phyloP scores from a whole-genome alignment of 2,113 vertebrate genomes.

The Cyrtonyx montezumae region DNA sequence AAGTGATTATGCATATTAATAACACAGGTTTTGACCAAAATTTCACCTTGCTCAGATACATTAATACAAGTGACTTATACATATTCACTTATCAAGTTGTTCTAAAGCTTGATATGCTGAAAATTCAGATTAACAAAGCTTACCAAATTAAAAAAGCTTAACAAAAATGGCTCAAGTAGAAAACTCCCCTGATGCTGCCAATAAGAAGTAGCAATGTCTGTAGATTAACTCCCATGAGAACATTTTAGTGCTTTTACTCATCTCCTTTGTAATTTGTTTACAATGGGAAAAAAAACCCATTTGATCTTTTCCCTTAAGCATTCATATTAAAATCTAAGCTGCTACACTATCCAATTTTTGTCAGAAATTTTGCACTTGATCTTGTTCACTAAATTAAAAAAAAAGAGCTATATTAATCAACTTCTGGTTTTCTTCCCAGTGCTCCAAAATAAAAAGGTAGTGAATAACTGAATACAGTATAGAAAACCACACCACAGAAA shows the following conservation, averaged over 20 bases:
- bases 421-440: neutral
- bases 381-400: neutral
- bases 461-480: neutral
- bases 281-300: neutral
- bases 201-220: neutral
- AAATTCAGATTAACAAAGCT: neutral
- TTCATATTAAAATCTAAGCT: neutral
- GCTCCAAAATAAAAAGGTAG: neutral
- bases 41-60: neutral
- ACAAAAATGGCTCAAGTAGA: neutral
- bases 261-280: neutral
- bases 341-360: neutral
- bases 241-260: neutral
- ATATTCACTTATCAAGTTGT: neutral
- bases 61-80: neutral
- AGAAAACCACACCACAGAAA: neutral
- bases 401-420: no score
- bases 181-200: neutral
- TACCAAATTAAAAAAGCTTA: neutral
- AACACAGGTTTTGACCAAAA: neutral
- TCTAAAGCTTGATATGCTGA: neutral
- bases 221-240: neutral
- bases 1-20: neutral
- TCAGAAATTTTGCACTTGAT: neutral
- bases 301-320: neutral